Evolutionary conservation across 2,113 vertebrate species (phyloP).

Genomic region (Brachypteracias leptosomus): DNA sequence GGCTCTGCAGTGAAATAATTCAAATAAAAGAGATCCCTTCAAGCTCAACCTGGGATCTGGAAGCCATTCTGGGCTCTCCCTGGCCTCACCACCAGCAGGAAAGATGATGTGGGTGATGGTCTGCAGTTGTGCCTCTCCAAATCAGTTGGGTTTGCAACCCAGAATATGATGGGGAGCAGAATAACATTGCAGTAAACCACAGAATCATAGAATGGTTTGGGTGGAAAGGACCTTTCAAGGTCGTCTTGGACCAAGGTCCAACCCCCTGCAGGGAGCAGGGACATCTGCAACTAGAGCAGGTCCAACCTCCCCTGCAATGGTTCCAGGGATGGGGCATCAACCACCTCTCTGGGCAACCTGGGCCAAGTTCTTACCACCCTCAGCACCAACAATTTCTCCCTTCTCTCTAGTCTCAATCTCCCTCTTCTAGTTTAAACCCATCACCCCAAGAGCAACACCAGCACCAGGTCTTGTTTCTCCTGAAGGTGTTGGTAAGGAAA

Average conservation of each 20-base stretch:
- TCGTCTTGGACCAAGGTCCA: neutral
- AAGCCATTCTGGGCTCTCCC: neutral
- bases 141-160: neutral
- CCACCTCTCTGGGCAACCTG: neutral
- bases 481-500: neutral
- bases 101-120: neutral
- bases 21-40: neutral
- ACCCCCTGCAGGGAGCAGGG: neutral
- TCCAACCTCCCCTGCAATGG: neutral
- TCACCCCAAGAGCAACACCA: neutral
- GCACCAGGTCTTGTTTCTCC: neutral
- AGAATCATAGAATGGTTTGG: neutral
- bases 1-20: neutral
- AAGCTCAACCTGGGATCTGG: neutral
- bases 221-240: neutral
- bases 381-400: neutral
- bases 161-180: neutral
- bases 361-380: neutral
- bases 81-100: neutral
- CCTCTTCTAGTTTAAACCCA: neutral
- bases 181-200: rapidly evolving
- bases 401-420: neutral
- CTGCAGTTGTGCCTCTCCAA: neutral
- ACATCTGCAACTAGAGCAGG: neutral
- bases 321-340: neutral